Evolutionary conservation across 2,888 invertebrate species (phyloP).

Genomic region (Sphaerophoria taeniata): DNA sequence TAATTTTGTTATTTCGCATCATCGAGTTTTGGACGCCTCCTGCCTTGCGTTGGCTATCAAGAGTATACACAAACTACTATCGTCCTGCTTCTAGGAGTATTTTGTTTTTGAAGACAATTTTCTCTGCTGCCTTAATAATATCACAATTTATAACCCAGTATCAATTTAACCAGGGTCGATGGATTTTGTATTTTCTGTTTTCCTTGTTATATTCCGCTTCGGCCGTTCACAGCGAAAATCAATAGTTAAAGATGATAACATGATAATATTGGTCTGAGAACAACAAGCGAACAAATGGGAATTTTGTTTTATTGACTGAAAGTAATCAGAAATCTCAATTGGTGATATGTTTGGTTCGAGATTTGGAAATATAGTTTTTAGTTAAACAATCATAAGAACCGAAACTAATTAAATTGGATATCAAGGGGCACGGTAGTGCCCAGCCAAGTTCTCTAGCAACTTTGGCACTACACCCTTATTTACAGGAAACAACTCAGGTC

Average conservation of each 20-base stretch:
- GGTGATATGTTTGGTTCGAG: background rate
- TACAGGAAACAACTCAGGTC: no score
- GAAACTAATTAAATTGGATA: no score
- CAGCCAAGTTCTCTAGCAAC: no score
- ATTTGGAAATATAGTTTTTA: background rate
- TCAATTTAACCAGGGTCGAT: slow-evolving; percentile 5
- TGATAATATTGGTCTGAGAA: slow-evolving; percentile 1
- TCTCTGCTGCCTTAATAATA: background rate
- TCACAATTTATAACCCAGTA: slow-evolving; percentile 12
- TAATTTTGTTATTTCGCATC: slow-evolving; percentile 34
- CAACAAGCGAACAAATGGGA: background rate
- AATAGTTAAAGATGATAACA: background rate
- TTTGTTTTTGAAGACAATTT: background rate
- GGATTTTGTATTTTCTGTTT: background rate
- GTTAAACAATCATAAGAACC: background rate
- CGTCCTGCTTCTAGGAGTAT: background rate
- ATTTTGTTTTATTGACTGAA: slow-evolving; percentile 21
- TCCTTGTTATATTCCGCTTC: background rate
- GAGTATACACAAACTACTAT: background rate
- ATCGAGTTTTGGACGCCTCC: slow-evolving; percentile 24
- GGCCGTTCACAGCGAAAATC: background rate
- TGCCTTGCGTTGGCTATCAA: background rate
- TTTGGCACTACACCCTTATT: no score
- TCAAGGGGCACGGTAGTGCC: no score
- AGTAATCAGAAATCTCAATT: background rate